Conservation (phyloP, 1,140 invertebrate genomes). For the Caenorhabditis inopinata region DNA sequence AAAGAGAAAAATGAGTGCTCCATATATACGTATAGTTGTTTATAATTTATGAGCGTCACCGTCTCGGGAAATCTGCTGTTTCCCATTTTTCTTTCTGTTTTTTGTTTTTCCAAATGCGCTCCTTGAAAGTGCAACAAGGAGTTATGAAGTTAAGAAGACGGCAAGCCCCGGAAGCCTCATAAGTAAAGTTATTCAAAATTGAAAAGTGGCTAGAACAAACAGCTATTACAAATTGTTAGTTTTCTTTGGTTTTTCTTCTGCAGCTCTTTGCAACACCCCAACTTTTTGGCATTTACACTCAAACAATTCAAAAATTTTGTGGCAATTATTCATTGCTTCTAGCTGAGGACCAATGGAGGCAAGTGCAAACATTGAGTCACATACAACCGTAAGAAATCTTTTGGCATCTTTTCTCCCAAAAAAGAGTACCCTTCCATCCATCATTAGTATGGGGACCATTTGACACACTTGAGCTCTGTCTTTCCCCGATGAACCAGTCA, state of each 20-base stretch:
- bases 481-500: neutral
- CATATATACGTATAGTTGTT: slow-evolving; percentile 32
- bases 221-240: neutral
- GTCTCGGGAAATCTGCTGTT: neutral
- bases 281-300: neutral
- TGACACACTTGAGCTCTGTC: slow-evolving; percentile 30
- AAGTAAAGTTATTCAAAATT: too few species aligned
- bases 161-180: too few species aligned
- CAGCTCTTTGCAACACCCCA: neutral
- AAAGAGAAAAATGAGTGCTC: slow-evolving; percentile 22
- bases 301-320: neutral
- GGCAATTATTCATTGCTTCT: slow-evolving; percentile 20
- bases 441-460: slow-evolving; percentile 16
- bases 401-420: neutral
- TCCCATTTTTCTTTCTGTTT: neutral
- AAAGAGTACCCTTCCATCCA: slow-evolving; percentile 25
- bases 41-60: slow-evolving; percentile 21
- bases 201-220: too few species aligned
- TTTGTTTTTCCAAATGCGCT: neutral
- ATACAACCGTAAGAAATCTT: neutral
- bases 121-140: neutral
- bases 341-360: slow-evolving; percentile 6
- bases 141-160: too few species aligned
- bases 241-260: neutral
- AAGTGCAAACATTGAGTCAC: slow-evolving; percentile 28